Conservation (phyloP, 2,113 vertebrate species). For the Nannobrachium achirus region DNA sequence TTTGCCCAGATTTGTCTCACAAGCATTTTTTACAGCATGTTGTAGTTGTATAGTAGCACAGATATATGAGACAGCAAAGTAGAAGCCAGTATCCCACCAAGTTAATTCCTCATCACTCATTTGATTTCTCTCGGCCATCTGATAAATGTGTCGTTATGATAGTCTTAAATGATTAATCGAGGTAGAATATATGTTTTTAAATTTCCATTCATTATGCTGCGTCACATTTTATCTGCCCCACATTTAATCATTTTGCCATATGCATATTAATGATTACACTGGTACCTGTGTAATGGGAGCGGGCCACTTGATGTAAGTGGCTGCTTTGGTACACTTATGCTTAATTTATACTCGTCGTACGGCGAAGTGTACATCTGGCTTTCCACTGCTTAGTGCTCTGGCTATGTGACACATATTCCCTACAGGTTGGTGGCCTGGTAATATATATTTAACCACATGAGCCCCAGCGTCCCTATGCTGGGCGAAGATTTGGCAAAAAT, state of each 20-base stretch:
- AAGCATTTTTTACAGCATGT: conserved; percentile 23
- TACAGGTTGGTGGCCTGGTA: too few relatives aligned
- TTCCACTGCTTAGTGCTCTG: conserved; percentile 77
- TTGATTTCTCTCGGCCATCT: conserved; percentile 76
- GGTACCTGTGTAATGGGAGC: conserved; percentile 84
- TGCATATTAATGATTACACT: conserved; percentile 91
- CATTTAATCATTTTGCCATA: conserved; percentile 90
- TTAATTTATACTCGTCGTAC: too few relatives aligned
- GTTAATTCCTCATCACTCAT: conserved; percentile 70
- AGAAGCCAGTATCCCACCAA: conserved; percentile 39
- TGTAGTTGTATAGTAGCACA: neutral
- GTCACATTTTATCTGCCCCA: conserved; percentile 89
- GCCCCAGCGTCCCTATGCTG: too few relatives aligned
- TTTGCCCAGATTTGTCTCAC: neutral
- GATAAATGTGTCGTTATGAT: conserved; percentile 82
- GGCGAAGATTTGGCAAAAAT: too few relatives aligned
- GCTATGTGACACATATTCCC: conserved; percentile 41
- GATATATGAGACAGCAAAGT: conserved; percentile 35
- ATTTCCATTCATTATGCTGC: conserved; percentile 88
- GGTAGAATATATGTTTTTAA: conserved; percentile 85
- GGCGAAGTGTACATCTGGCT: too few relatives aligned
- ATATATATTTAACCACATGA: too few relatives aligned
- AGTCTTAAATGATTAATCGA: conserved; percentile 92
- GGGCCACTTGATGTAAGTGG: conserved; percentile 81
- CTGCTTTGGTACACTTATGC: conserved; percentile 63